These are phyloP conservation scores for Nebria salina DNA, from an alignment of 2,888 invertebrate species.

Conservation along the genomic window DNA sequence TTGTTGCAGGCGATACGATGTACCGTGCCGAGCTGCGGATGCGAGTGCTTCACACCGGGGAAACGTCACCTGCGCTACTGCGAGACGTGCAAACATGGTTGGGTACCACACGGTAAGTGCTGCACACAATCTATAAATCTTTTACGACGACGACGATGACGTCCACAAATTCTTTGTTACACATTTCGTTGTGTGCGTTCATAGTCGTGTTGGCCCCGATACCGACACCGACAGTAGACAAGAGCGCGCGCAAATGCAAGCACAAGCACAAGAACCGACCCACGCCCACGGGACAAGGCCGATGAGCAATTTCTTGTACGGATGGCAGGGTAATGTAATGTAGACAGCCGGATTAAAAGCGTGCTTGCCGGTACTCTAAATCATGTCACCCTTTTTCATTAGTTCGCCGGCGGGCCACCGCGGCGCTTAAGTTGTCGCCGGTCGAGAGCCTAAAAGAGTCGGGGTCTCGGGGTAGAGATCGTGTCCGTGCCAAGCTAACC, in stretches of 20 bases:
- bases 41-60: constrained; percentile 76
- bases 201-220: neutral
- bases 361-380: constrained; percentile 48
- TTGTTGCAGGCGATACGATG: constrained; percentile 71
- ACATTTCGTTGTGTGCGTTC: constrained; percentile 7
- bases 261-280: neutral
- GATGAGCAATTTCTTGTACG: constrained; percentile 13
- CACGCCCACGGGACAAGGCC: constrained; percentile 22
- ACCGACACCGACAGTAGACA: neutral
- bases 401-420: constrained; percentile 39
- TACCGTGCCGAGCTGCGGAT: constrained; percentile 72
- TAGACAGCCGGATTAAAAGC: constrained; percentile 32
- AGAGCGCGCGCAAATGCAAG: constrained; percentile 3
- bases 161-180: neutral
- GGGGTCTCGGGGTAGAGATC: constrained; percentile 4
- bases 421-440: constrained; percentile 23
- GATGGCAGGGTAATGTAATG: constrained; percentile 29
- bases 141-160: constrained; percentile 26
- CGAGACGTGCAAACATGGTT: constrained; percentile 77
- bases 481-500: neutral
- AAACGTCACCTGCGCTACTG: constrained; percentile 74
- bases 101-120: constrained; percentile 79
- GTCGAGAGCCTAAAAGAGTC: constrained; percentile 1
- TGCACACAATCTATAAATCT: constrained; percentile 14
- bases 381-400: constrained; percentile 50